phyloP scores from a whole-genome alignment of 1,140 invertebrate genomes.

The Spodoptera litura region DNA sequence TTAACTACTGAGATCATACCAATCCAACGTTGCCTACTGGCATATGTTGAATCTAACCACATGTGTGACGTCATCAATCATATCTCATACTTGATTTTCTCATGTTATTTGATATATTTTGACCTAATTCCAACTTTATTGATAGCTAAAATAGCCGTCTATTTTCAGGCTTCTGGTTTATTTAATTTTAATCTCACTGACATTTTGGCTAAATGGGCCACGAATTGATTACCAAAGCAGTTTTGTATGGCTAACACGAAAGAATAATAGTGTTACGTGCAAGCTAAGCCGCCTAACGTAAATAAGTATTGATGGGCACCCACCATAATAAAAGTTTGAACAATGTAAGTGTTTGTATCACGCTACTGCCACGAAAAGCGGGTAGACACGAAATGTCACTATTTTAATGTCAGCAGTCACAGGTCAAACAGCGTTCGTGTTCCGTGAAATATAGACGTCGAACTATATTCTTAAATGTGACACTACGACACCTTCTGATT shows the following conservation, averaged over 20 bases:
- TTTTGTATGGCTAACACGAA: constrained; percentile 1
- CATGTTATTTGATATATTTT: constrained; percentile 1
- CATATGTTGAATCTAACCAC: not conserved
- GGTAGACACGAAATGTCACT: constrained; percentile 54
- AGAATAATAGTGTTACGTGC: constrained; percentile 22
- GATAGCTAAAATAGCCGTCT: not conserved
- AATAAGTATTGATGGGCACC: constrained; percentile 29
- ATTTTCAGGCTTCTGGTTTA: not conserved
- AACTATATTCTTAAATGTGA: constrained; percentile 23
- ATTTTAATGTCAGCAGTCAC: constrained; percentile 48
- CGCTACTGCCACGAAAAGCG: constrained; percentile 40
- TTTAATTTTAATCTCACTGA: not conserved
- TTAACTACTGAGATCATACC: constrained; percentile 20
- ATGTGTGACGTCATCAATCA: not conserved
- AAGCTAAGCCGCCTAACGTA: constrained; percentile 2
- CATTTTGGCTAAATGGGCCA: not conserved
- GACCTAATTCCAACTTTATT: not conserved
- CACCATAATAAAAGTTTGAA: constrained; percentile 41
- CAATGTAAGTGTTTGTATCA: constrained; percentile 47
- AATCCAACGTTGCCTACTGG: not conserved
- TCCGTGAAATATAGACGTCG: constrained; percentile 10
- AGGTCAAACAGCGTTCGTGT: constrained; percentile 33
- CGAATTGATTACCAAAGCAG: not conserved
- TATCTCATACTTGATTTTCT: not conserved
- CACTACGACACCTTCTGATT: not conserved